Evolutionary conservation across 2,113 vertebrate genomes (phyloP), one percentile per base, ranked within the genome.

Genomic region (Mionectes macconnelli): DNA sequence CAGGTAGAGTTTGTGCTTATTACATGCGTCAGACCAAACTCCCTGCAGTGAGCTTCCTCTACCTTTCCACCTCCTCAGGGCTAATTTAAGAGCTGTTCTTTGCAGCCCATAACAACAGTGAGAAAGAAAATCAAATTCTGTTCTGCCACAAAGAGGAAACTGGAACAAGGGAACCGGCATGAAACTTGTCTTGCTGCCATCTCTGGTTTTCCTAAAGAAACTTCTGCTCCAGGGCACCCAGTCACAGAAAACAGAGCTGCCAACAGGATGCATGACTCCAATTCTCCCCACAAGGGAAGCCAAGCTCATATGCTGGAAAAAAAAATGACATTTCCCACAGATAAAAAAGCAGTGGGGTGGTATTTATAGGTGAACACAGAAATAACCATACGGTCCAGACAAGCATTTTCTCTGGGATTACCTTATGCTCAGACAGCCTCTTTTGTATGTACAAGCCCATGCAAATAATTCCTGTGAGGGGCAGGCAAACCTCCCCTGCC

Each of bases 11-110:
- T 30, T 40, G 55, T 85, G 66, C 66, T 81, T 37, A 53, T 55
- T 77, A 21, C 12, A 39, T 23, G 47, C 20, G 1, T 84, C 92
- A 86, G 88, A 80, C 63, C 59, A 40, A 74, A 27, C 75, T 59
- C 76, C 87, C 94, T 2, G 2, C 79, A 86, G 93, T 0, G 10
- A 88, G 75, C 37, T 20, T 55, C 50, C 85, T 66, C 68, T 63
- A 77, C 81, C 78, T 83, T 83, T 69, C 87, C 93, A 83, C 87
- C 84, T 72, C 94, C 93, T 85, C 42, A 1, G 78, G 89, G 87
- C 82, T 96, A 95, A 95, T 96, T 95, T 95, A 88, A 70, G 85
- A 92, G 72, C 87, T 92, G 92, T 53, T 93, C 93, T 74, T 91
- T 1, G 0, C 85, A 93, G 82, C 22, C 87, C 52, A 56, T 78